Conservation (phyloP, 2,797 vertebrate species). For the Glossophaga mutica region DNA sequence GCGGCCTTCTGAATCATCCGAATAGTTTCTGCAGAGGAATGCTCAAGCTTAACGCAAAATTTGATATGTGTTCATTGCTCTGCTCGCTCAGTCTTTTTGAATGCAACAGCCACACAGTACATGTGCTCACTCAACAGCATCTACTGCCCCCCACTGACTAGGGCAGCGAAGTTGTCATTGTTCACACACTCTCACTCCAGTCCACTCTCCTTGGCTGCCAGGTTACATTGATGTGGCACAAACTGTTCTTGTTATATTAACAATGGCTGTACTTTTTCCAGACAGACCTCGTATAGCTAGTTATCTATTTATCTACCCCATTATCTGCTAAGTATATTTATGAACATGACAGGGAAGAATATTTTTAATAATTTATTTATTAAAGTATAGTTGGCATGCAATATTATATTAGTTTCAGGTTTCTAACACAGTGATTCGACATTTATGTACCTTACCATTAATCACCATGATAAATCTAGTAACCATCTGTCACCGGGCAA, state of each 20-base stretch:
- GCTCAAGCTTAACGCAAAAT: no score
- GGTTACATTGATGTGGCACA: no score
- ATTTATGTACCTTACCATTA: background rate
- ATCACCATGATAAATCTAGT: background rate
- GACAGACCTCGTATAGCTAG: background rate
- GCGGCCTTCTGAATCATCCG: background rate
- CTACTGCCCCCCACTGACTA: background rate
- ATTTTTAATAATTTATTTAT: background rate
- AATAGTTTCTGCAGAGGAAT: background rate
- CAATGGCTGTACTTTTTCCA: no score
- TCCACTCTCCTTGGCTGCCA: background rate
- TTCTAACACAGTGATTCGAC: background rate
- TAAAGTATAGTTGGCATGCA: background rate
- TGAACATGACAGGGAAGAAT: background rate
- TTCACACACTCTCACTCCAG: no score
- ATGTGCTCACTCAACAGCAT: background rate
- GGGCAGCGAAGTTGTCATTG: background rate
- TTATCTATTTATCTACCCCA: background rate
- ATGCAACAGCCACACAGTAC: background rate
- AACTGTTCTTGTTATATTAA: background rate
- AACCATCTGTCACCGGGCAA: background rate
- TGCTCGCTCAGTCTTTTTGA: background rate
- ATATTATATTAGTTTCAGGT: background rate
- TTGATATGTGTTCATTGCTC: background rate
- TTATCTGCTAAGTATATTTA: background rate